Evolutionary conservation across 2,797 vertebrate genomes (phyloP), one percentile per base, ranked within the genome.

Genomic region (Micropoecilia bifurca): DNA sequence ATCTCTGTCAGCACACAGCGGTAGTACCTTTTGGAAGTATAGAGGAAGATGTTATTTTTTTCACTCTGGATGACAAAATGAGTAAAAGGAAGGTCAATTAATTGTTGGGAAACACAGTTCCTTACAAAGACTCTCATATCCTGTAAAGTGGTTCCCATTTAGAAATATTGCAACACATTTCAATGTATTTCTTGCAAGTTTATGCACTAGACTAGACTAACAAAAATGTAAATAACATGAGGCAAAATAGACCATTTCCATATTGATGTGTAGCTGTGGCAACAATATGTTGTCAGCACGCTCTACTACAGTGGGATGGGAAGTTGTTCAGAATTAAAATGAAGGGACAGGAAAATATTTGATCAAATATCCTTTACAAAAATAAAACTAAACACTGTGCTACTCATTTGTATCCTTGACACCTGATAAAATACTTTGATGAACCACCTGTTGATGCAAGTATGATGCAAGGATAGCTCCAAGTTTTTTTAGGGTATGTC

Each of bases 1-100:
- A 96, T 95, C 90, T 99, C 98, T 0, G 91, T 96, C 57, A 98
- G 82, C 69, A 99, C 77, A 3, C 99, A 99, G 43, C 95, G 92
- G 87, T 99, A 99, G 86, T 98, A 99, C 80, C 95, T 95, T 88
- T 80, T 6, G 75, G 47, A 83, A 78, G 43, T 43, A 41, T 7
- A 79, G 10, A 83, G 28, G 12, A 20, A 73, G 1, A 41, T 47
- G 39, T 82, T 78, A 81, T 68, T 77, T 12, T 45, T 45, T 16
- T 76, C 8, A 25, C 14, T 43, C 1, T 76, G 20, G 77, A 2
- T 63, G 71, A 33, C 6, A 7, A 1, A 75, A 25, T 68, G 25
- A 79, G n/a, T 75, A 0, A 63, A 73, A 63, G 18, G n/a, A 18
- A 46, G 7, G 10, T 1, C 0, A 20, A n/a, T 72, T 39, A 36